phyloP scores from a whole-genome alignment of 2,113 vertebrate species.

The Notothenia coriiceps region DNA sequence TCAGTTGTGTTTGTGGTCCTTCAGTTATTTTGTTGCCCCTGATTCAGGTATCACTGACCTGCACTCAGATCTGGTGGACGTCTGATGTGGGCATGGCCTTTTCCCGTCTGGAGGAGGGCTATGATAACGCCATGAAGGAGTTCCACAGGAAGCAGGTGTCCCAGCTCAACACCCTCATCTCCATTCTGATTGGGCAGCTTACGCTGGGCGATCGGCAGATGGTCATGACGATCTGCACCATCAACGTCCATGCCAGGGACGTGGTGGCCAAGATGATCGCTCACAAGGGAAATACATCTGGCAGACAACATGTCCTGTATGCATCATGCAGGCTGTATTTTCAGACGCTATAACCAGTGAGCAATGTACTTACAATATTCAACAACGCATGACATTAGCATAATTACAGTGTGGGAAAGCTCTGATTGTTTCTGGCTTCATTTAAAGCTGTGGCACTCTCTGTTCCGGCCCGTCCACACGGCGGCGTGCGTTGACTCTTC shows the following conservation, averaged over 20 bases:
- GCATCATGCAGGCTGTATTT: constrained; percentile 17
- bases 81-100: constrained; percentile 93
- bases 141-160: constrained; percentile 94
- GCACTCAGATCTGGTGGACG: constrained; percentile 98
- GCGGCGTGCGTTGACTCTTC: no score
- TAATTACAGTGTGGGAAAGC: constrained; percentile 52
- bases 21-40: no score
- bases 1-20: no score
- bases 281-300: constrained; percentile 88
- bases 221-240: constrained; percentile 97
- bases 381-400: constrained; percentile 38
- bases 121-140: constrained; percentile 93
- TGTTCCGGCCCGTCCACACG: no score
- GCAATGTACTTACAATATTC: constrained; percentile 42
- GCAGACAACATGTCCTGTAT: not conserved
- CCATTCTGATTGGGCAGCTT: constrained; percentile 92
- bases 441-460: not conserved
- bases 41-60: constrained; percentile 91
- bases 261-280: constrained; percentile 94
- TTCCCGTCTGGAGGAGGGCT: constrained; percentile 92
- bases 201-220: constrained; percentile 93
- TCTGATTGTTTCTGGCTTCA: constrained; percentile 30
- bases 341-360: constrained; percentile 42
- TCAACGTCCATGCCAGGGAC: constrained; percentile 95
- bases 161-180: constrained; percentile 94